These are phyloP conservation scores for Solenopsis invicta DNA, from an alignment of 1,140 invertebrate genomes.

Conservation along the genomic window DNA sequence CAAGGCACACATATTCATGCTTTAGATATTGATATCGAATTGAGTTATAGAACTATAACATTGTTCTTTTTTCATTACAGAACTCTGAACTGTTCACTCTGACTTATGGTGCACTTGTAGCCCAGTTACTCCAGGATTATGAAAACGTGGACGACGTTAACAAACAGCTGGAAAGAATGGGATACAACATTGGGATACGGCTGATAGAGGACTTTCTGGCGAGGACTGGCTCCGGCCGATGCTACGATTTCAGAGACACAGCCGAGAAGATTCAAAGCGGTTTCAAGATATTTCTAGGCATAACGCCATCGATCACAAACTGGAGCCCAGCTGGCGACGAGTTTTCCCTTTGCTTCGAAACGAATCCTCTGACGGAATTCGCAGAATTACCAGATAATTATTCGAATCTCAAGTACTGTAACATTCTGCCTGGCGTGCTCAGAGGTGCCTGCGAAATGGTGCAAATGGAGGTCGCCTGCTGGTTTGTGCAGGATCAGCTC, in stretches of 20 bases:
- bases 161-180: conserved; percentile 97
- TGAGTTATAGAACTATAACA: neutral
- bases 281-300: conserved; percentile 96
- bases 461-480: conserved; percentile 92
- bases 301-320: conserved; percentile 96
- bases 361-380: conserved; percentile 99
- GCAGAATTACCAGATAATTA: conserved; percentile 98
- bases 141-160: conserved; percentile 99
- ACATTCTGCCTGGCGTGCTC: conserved; percentile 97
- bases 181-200: conserved; percentile 99
- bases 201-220: conserved; percentile 99
- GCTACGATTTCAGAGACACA: conserved; percentile 98
- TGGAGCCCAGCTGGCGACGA: conserved; percentile 98
- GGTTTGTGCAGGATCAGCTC: conserved; percentile 96
- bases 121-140: conserved; percentile 98
- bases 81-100: conserved; percentile 99
- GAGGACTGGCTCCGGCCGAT: conserved; percentile 95
- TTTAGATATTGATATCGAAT: neutral
- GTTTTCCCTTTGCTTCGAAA: conserved; percentile 98
- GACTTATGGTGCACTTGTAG: conserved; percentile 98
- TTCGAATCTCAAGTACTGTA: conserved; percentile 96
- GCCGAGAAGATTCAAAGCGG: conserved; percentile 97
- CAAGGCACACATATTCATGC: neutral
- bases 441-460: conserved; percentile 99
- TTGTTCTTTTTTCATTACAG: conserved; percentile 87